Conservation (phyloP, 2,113 vertebrate species). For the Cygnus atratus region DNA sequence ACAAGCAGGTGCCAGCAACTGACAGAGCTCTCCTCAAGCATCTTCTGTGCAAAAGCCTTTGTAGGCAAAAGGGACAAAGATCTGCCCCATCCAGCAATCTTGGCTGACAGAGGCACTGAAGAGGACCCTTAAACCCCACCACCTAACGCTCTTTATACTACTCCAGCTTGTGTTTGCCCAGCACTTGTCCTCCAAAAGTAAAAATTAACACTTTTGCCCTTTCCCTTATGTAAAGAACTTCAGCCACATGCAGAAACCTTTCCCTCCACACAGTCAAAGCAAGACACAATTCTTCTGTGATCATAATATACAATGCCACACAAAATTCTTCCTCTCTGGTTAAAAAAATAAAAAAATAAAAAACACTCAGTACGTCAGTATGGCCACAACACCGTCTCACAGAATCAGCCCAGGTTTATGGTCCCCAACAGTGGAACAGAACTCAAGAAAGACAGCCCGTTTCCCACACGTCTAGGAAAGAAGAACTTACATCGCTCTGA, state of each 20-base stretch:
- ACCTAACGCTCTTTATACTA: not conserved
- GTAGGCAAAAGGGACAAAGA: not conserved
- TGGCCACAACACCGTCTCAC: accelerated
- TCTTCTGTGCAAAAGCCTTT: too few species aligned
- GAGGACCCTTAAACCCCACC: not conserved
- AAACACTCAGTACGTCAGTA: not conserved
- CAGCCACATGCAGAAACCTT: accelerated
- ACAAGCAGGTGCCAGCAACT: too few species aligned
- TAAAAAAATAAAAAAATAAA: not conserved
- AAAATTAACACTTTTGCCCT: not conserved
- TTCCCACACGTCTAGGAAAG: accelerated
- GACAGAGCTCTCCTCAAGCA: too few species aligned
- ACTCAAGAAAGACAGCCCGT: accelerated
- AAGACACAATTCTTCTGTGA: too few species aligned
- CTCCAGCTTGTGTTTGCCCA: not conserved
- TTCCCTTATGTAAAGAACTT: too few species aligned
- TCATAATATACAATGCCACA: not conserved
- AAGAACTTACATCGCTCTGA: slow-evolving; percentile 82
- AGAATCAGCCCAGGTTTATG: accelerated
- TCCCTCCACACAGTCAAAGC: too few species aligned
- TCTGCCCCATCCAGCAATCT: too few species aligned
- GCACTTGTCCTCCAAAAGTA: too few species aligned
- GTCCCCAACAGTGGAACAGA: not conserved
- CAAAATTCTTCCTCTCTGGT: accelerated
- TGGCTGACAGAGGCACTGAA: not conserved